phyloP scores from a whole-genome alignment of 2,797 vertebrate species.

The Mormyrus proboscirostris region DNA sequence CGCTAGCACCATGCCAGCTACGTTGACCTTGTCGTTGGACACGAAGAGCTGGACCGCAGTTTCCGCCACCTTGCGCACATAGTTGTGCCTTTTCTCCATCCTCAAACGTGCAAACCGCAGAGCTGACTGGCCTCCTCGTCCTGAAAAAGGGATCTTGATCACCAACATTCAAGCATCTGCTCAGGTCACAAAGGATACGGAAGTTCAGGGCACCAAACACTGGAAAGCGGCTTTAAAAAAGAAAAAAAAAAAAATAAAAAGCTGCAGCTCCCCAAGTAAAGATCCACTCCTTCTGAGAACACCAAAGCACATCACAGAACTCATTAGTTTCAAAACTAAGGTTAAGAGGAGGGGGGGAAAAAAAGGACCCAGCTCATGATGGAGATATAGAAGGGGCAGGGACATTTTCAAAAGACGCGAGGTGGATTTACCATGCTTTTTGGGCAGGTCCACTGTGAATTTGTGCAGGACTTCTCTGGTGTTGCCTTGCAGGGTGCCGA shows the following conservation, averaged over 20 bases:
- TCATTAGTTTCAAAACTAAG: not conserved
- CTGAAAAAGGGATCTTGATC: conserved; percentile 44
- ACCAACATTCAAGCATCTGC: not conserved
- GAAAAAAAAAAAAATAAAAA: not conserved
- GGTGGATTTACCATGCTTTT: conserved; percentile 73
- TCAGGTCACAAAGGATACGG: not conserved
- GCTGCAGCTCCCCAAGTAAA: not conserved
- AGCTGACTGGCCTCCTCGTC: conserved; percentile 81
- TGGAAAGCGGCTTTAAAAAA: not conserved
- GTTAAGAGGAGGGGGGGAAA: not conserved
- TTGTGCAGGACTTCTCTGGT: conserved; percentile 85
- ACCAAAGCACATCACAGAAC: not conserved
- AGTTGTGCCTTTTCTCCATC: conserved; percentile 86
- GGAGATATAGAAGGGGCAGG: not conserved
- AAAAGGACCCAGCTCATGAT: not conserved
- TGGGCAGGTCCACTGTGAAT: conserved; percentile 87
- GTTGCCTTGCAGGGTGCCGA: conserved; percentile 83
- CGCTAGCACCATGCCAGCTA: conserved; percentile 78
- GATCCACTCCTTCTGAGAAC: not conserved
- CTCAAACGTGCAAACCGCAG: conserved; percentile 80
- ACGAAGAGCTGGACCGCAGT: conserved; percentile 82
- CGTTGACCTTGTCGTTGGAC: conserved; percentile 83
- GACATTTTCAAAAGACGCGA: not conserved
- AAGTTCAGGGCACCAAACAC: not conserved
- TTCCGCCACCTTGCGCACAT: conserved; percentile 82